phyloP scores from a whole-genome alignment of 2,797 vertebrate species.

The Acanthurus leucopareius region DNA sequence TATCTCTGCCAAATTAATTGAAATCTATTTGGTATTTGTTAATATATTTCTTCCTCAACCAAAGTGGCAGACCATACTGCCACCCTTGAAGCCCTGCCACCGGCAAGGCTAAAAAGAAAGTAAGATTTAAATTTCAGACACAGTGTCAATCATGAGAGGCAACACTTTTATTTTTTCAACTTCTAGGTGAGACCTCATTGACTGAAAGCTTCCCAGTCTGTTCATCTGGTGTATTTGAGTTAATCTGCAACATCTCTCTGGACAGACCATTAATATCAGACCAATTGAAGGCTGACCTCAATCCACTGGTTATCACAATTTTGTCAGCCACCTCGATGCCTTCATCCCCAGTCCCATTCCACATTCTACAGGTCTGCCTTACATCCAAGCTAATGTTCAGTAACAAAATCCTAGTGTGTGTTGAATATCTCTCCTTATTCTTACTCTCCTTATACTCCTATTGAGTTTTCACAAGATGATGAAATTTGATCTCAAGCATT shows the following conservation, averaged over 20 bases:
- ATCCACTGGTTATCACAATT: constrained; percentile 89
- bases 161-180: constrained; percentile 18
- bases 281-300: constrained; percentile 86
- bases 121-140: background rate
- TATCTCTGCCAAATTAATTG: background rate
- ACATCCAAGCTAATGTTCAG: background rate
- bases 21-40: background rate
- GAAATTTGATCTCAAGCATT: background rate
- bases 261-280: constrained; percentile 87
- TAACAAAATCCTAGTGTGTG: background rate
- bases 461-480: background rate
- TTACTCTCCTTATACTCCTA: background rate
- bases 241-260: constrained; percentile 82
- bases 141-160: background rate
- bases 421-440: background rate
- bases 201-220: constrained; percentile 65
- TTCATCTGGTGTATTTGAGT: constrained; percentile 77
- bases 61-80: background rate
- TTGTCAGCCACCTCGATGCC: constrained; percentile 85
- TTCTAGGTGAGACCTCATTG: constrained; percentile 82
- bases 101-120: background rate
- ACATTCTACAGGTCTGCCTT: constrained; percentile 83
- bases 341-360: constrained; percentile 78
- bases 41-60: background rate
- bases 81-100: background rate